Evolutionary conservation across 2,113 vertebrate species (phyloP), one percentile per base, ranked within the genome.

Genomic region (Melanerpes formicivorus): DNA sequence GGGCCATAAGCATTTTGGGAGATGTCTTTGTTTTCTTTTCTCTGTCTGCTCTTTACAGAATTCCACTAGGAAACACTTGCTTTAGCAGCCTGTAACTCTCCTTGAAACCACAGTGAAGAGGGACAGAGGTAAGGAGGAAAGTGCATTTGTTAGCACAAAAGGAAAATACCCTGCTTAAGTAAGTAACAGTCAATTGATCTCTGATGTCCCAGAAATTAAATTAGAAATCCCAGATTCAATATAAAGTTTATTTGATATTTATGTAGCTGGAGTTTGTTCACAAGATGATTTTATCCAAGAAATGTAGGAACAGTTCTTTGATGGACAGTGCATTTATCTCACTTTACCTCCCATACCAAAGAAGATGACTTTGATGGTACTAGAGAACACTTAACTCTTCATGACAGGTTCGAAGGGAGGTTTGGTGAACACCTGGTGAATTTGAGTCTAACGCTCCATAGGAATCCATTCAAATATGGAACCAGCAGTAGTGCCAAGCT

Each of bases 271-370:
- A 96, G 95, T 96, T 96, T 95, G 90, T 95, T 96, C 93, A 96
- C 95, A 87, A 95, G 95, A 95, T 96, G 94, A 95, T 95, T 96
- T 96, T 90, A 96, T 96, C 95, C 94, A 96, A 95, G 95, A 96
- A 96, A 96, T 96, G 88, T 96, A 95, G 94, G 95, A 93, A 96
- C 94, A 1, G 82, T 95, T 96, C 94, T 90, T 94, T 95, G 95
- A 96, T 95, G 95, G 95, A 96, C 94, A 94, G 84, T 58, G 94
- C 85, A 93, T 88, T 95, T 85, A 94, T 95, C 93, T 95, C 91
- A 93, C 91, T 95, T 91, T 94, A 95, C 90, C 91, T 93, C 95
- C 93, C 95, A 95, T 60, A 95, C 82, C 95, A 96, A 95, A 94
- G 93, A 81, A 92, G 95, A 95, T 85, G 95, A 95, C 85, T 95